Percentiles rank a stretch among this genome's conserved stretches.
These are phyloP conservation scores for Barbus barbus DNA, from an alignment of 2,113 vertebrate genomes.

Conservation along the genomic window DNA sequence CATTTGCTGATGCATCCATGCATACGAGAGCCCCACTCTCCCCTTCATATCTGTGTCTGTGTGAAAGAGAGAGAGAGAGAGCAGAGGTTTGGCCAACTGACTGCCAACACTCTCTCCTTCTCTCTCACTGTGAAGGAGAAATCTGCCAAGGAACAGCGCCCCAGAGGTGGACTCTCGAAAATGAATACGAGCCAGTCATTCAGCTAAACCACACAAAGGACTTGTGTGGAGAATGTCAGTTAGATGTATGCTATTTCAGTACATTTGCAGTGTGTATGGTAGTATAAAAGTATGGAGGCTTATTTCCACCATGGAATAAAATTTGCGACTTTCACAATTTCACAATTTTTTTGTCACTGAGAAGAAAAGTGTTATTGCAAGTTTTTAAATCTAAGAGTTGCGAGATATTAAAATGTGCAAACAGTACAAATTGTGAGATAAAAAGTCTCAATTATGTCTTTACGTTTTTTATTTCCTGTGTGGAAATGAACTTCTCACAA, in stretches of 20 bases:
- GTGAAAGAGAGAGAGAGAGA: constrained; percentile 8
- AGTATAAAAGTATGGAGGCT: background rate
- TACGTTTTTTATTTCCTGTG: too few species aligned
- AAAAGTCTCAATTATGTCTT: too few species aligned
- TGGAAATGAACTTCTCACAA: too few species aligned
- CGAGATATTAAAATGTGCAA: too few species aligned
- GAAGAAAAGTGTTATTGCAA: background rate
- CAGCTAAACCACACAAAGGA: constrained; percentile 35
- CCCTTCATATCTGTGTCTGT: constrained; percentile 9
- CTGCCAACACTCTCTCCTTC: constrained; percentile 39
- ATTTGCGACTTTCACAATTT: too few species aligned
- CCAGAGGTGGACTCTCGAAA: constrained; percentile 13
- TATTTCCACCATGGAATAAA: background rate
- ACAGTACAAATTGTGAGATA: too few species aligned
- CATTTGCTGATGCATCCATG: constrained; percentile 51
- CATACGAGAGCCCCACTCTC: constrained; percentile 8
- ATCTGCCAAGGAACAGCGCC: constrained; percentile 51
- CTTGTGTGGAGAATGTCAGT: constrained; percentile 24
- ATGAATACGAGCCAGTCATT: constrained; percentile 37
- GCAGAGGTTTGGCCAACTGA: background rate
- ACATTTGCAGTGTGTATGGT: background rate
- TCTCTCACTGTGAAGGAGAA: constrained; percentile 45
- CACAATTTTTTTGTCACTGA: background rate
- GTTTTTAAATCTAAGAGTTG: too few species aligned
- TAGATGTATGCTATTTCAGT: constrained; percentile 33